Evolutionary conservation across 2,888 invertebrate species (phyloP).

Genomic region (Tuta absoluta): DNA sequence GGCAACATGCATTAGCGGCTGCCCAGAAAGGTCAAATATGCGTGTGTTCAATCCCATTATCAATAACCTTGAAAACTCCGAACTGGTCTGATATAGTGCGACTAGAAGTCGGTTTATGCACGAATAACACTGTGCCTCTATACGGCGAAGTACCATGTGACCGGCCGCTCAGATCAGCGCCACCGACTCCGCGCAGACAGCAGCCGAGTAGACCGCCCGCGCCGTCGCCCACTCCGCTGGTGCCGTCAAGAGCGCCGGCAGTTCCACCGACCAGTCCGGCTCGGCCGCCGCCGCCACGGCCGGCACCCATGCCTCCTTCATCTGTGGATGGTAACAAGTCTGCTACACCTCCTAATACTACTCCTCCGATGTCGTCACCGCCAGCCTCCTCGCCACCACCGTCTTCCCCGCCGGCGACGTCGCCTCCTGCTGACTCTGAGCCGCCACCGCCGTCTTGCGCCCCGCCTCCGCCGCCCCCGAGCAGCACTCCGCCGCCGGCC

Average conservation of each 20-base stretch:
- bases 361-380: background rate
- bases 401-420: slow-evolving; percentile 43
- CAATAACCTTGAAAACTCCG: slow-evolving; percentile 89
- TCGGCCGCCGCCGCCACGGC: slow-evolving; percentile 61
- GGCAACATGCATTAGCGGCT: slow-evolving; percentile 92
- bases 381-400: too few relatives aligned
- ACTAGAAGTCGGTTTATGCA: slow-evolving; percentile 91
- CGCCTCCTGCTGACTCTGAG: slow-evolving; percentile 79
- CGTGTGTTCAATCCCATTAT: slow-evolving; percentile 84
- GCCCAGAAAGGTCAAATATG: slow-evolving; percentile 79
- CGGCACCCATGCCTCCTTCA: slow-evolving; percentile 39
- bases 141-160: slow-evolving; percentile 73
- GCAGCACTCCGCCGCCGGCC: slow-evolving; percentile 59
- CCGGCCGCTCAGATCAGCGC: slow-evolving; percentile 69
- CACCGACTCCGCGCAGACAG: slow-evolving; percentile 75
- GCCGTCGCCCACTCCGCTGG: slow-evolving; percentile 77
- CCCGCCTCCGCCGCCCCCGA: slow-evolving; percentile 73
- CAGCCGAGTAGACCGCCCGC: slow-evolving; percentile 83
- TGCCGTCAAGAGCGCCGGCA: slow-evolving; percentile 69
- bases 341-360: background rate
- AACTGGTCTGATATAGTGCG: slow-evolving; percentile 92
- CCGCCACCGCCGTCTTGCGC: slow-evolving; percentile 86
- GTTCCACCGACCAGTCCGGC: slow-evolving; percentile 80
- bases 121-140: slow-evolving; percentile 91
- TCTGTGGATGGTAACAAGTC: background rate